phyloP scores from a whole-genome alignment of 2,797 vertebrate genomes.

The Labroides dimidiatus region DNA sequence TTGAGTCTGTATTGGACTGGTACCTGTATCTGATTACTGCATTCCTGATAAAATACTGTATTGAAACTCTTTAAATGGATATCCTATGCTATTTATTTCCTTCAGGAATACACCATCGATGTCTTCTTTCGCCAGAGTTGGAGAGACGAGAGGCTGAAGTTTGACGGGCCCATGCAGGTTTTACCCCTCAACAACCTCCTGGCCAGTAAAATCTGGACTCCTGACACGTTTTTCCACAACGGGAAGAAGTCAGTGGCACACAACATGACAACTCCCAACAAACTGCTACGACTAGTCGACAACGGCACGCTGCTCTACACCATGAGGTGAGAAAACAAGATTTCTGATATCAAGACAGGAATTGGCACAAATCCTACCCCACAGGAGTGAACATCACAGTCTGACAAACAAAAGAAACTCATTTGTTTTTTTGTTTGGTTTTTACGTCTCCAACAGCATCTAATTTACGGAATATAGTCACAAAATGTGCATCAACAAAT shows the following conservation, averaged over 20 bases:
- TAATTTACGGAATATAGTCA: too few species aligned
- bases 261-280: constrained; percentile 99
- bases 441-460: too few species aligned
- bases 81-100: constrained; percentile 27
- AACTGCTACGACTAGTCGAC: constrained; percentile 96
- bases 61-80: not conserved
- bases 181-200: constrained; percentile 97
- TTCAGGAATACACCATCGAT: constrained; percentile 97
- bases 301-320: constrained; percentile 98
- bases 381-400: too few species aligned
- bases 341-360: too few species aligned
- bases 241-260: constrained; percentile 99
- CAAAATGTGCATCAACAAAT: too few species aligned
- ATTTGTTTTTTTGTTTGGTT: too few species aligned
- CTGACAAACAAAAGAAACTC: too few species aligned
- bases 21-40: too few species aligned
- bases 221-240: constrained; percentile 98
- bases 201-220: constrained; percentile 99
- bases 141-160: constrained; percentile 96
- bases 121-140: constrained; percentile 99
- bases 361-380: too few species aligned
- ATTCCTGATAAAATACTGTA: too few species aligned
- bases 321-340: constrained; percentile 88
- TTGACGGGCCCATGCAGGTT: constrained; percentile 97
- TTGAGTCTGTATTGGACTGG: not conserved